Percentiles rank a stretch among this genome's conserved stretches.
phyloP scores from a whole-genome alignment of 2,888 invertebrate species.

The Cephalotes varians region DNA sequence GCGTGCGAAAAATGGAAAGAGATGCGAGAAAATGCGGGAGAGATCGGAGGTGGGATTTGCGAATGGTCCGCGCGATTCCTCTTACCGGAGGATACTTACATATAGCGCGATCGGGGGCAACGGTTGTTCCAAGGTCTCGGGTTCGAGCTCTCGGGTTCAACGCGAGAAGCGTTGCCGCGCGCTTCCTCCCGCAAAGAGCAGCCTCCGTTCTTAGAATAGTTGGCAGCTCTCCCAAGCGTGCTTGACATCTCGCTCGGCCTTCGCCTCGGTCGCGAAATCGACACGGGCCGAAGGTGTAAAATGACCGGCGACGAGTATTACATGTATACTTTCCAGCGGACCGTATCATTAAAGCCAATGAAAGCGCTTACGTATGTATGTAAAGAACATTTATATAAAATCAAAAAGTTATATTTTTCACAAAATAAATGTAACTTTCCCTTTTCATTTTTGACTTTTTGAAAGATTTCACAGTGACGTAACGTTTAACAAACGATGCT shows the following conservation, averaged over 20 bases:
- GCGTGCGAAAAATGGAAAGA: not conserved
- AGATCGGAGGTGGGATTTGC: conserved; percentile 24
- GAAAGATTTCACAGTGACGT: not conserved
- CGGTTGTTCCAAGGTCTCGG: conserved; percentile 55
- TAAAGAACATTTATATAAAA: too few species aligned
- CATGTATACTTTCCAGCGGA: not conserved
- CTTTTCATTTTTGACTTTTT: not conserved
- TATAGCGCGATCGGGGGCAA: conserved; percentile 54
- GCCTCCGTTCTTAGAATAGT: conserved; percentile 58
- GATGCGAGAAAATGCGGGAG: not conserved
- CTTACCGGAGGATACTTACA: conserved; percentile 39
- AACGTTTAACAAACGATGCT: not conserved
- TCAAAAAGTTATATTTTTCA: not conserved
- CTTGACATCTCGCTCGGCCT: conserved; percentile 57
- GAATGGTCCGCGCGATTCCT: conserved; percentile 40
- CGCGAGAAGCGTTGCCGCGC: conserved; percentile 45
- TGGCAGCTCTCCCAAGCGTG: conserved; percentile 52
- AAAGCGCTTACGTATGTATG: not conserved
- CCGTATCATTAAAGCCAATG: not conserved
- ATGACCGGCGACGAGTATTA: conserved; percentile 31
- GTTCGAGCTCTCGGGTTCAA: conserved; percentile 49
- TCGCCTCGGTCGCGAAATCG: conserved; percentile 56
- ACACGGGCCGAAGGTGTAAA: conserved; percentile 46
- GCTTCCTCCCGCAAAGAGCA: conserved; percentile 51
- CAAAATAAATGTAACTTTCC: not conserved